Percentiles rank a stretch among this genome's conserved stretches.
Conservation (phyloP, 1,140 invertebrate genomes). For the Calliphora vicina region DNA sequence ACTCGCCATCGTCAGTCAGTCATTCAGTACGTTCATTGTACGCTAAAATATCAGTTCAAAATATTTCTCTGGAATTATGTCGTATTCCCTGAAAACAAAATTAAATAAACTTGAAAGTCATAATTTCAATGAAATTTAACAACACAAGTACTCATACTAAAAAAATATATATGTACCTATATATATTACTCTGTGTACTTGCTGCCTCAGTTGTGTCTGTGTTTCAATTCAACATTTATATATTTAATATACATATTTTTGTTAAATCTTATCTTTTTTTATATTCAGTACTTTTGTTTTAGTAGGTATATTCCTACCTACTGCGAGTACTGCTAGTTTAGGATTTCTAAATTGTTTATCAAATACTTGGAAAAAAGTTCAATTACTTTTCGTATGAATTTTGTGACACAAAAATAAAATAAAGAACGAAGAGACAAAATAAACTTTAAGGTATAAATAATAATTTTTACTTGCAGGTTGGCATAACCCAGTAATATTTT, state of each 20-base stretch:
- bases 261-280: neutral
- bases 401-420: neutral
- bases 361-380: constrained; percentile 8
- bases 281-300: no score
- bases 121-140: neutral
- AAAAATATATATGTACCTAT: neutral
- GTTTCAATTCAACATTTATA: neutral
- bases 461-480: neutral
- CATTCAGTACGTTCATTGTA: no score
- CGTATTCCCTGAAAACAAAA: neutral
- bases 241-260: neutral
- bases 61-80: neutral
- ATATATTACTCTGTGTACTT: neutral
- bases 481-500: neutral
- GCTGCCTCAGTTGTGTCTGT: neutral
- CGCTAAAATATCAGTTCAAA: neutral
- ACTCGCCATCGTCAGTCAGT: no score
- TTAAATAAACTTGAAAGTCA: neutral
- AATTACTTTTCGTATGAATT: neutral
- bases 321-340: neutral
- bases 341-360: constrained; percentile 9
- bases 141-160: neutral
- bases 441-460: neutral
- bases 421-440: neutral
- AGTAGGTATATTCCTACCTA: no score